A percentile compares a stretch with the other conserved stretches of the same genome.
Conservation (phyloP, 2,797 vertebrate species). For the Falco peregrinus region DNA sequence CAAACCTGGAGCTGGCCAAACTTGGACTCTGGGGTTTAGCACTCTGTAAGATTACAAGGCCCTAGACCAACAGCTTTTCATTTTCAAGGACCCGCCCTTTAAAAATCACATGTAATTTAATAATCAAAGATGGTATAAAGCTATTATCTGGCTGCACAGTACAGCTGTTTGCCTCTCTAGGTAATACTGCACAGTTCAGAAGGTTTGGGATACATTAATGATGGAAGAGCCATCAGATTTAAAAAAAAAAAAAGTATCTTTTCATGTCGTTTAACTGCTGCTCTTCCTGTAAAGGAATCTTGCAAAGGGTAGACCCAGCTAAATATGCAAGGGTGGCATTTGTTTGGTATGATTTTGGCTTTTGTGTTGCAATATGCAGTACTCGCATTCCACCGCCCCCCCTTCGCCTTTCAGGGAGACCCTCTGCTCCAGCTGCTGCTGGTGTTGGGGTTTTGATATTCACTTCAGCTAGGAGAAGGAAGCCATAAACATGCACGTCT, state of each 20-base stretch:
- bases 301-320: neutral
- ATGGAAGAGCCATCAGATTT: neutral
- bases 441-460: neutral
- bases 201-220: neutral
- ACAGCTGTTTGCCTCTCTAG: neutral
- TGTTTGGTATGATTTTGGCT: neutral
- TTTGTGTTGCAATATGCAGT: neutral
- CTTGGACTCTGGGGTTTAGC: neutral
- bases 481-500: accelerated
- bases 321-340: neutral
- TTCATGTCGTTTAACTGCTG: neutral
- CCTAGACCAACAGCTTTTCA: neutral
- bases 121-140: neutral
- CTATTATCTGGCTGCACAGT: neutral
- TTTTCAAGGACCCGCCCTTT: neutral
- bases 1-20: neutral
- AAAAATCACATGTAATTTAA: neutral
- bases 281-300: neutral
- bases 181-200: neutral
- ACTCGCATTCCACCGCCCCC: accelerated
- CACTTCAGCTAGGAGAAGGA: neutral
- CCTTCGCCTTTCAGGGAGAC: neutral
- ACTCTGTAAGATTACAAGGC: neutral
- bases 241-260: neutral
- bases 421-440: neutral